A percentile compares a stretch with the other conserved stretches of the same genome.
phyloP scores from a whole-genome alignment of 2,113 vertebrate species.

The Phasianus colchicus region DNA sequence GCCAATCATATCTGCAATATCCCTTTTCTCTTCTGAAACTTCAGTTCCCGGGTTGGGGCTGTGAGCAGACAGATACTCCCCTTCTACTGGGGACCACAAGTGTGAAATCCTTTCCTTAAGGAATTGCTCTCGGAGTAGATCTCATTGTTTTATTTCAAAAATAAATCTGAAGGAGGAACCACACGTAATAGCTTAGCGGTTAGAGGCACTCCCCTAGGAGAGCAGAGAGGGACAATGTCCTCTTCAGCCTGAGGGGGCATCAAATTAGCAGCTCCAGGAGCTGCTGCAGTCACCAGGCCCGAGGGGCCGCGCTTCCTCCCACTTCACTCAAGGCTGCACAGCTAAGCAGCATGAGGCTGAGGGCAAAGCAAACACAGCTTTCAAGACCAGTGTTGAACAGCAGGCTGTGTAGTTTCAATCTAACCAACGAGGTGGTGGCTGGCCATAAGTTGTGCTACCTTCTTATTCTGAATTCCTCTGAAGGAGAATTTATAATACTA shows the following conservation, averaged over 20 bases:
- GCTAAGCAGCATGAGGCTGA: accelerated
- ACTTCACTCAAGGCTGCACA: accelerated
- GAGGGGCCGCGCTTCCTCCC: not conserved
- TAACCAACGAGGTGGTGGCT: not conserved
- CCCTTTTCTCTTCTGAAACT: constrained; percentile 7
- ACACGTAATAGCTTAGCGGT: constrained; percentile 25
- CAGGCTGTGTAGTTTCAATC: not conserved
- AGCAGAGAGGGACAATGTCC: not conserved
- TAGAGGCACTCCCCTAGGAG: not conserved
- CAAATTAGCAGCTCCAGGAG: constrained; percentile 57
- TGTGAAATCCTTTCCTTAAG: not conserved
- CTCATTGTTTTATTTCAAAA: constrained; percentile 51
- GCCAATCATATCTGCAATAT: not conserved
- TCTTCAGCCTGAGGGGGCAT: constrained; percentile 53
- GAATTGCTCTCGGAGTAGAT: constrained; percentile 29
- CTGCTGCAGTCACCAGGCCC: not conserved
- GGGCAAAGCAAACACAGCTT: not conserved
- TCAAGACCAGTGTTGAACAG: not conserved
- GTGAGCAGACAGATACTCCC: not conserved
- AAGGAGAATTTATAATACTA: not conserved
- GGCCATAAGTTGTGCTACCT: not conserved
- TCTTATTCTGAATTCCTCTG: not conserved
- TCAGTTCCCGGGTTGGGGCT: not conserved
- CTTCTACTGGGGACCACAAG: not conserved
- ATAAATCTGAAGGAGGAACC: constrained; percentile 28